Evolutionary conservation across 2,888 invertebrate genomes (phyloP).

Genomic region (Orthonychiurus folsomi): DNA sequence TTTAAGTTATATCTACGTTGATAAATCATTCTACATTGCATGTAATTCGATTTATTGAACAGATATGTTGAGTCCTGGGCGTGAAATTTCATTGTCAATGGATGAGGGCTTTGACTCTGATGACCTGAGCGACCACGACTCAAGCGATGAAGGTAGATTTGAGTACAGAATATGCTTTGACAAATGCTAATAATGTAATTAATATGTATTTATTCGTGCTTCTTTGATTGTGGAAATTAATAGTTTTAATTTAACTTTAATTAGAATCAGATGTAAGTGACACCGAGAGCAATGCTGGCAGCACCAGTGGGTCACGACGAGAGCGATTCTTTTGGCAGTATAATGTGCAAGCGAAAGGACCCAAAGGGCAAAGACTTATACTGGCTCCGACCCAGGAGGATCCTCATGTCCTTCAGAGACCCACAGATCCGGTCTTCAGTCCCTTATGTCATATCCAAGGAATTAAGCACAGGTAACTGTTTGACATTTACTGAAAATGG

Average conservation of each 20-base stretch:
- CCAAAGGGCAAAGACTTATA: constrained; percentile 83
- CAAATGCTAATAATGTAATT: neutral
- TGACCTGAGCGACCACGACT: constrained; percentile 38
- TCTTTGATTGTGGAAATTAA: too few species aligned
- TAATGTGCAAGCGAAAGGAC: constrained; percentile 95
- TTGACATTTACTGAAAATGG: constrained; percentile 2
- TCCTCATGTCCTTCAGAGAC: constrained; percentile 79
- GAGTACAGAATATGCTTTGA: neutral
- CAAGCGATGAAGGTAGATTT: constrained; percentile 38
- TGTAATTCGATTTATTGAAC: too few species aligned
- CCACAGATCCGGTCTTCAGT: constrained; percentile 94
- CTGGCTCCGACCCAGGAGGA: constrained; percentile 77
- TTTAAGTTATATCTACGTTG: too few species aligned
- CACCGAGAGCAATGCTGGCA: constrained; percentile 40
- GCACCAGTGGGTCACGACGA: constrained; percentile 33
- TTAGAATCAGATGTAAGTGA: constrained; percentile 40
- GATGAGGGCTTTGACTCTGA: constrained; percentile 56
- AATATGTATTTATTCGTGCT: constrained; percentile 2
- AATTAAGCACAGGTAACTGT: constrained; percentile 73
- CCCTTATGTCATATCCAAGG: constrained; percentile 82
- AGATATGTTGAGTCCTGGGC: constrained; percentile 71
- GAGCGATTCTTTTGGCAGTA: constrained; percentile 96
- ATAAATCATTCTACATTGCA: too few species aligned
- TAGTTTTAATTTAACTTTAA: too few species aligned
- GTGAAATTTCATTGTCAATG: constrained; percentile 39